Evolutionary conservation across 2,113 vertebrate genomes (phyloP).

Genomic region (Rhinogobius similis): DNA sequence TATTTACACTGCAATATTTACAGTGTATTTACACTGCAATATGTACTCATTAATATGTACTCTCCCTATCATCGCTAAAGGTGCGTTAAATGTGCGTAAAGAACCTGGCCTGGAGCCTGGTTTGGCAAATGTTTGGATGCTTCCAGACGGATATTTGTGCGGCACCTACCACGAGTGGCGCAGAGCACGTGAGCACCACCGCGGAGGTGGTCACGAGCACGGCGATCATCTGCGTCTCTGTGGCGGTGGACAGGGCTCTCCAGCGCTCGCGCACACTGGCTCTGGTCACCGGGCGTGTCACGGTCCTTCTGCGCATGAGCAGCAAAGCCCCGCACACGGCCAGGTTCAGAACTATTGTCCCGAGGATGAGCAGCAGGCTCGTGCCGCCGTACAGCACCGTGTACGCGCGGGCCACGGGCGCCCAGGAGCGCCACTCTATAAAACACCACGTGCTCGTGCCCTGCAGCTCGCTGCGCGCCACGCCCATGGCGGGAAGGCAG

Average conservation of each 20-base stretch:
- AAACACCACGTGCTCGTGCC: slow-evolving; percentile 92
- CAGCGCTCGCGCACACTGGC: slow-evolving; percentile 83
- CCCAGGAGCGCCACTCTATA: slow-evolving; percentile 85
- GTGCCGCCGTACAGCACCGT: slow-evolving; percentile 89
- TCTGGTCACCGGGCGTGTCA: slow-evolving; percentile 81
- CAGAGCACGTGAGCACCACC: slow-evolving; percentile 93
- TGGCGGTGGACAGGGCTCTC: slow-evolving; percentile 79
- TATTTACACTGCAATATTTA: too few relatives aligned
- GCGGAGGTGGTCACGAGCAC: slow-evolving; percentile 92
- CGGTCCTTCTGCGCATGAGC: slow-evolving; percentile 89
- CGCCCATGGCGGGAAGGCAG: slow-evolving; percentile 90
- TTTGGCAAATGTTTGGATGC: too few relatives aligned
- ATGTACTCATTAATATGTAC: too few relatives aligned
- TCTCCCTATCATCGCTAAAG: too few relatives aligned
- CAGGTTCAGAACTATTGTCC: slow-evolving; percentile 90
- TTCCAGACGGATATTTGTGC: too few relatives aligned
- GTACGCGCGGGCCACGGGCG: slow-evolving; percentile 76
- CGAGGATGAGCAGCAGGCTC: slow-evolving; percentile 90
- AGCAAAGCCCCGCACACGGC: slow-evolving; percentile 91
- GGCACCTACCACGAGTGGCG: slow-evolving; percentile 92
- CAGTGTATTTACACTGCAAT: too few relatives aligned
- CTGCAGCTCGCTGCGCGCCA: slow-evolving; percentile 82
- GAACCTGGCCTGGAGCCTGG: too few relatives aligned
- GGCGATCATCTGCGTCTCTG: slow-evolving; percentile 97
- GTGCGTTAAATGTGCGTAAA: not conserved